Conservation (phyloP, 2,797 vertebrate species). For the Rhabdophis nuchalis region DNA sequence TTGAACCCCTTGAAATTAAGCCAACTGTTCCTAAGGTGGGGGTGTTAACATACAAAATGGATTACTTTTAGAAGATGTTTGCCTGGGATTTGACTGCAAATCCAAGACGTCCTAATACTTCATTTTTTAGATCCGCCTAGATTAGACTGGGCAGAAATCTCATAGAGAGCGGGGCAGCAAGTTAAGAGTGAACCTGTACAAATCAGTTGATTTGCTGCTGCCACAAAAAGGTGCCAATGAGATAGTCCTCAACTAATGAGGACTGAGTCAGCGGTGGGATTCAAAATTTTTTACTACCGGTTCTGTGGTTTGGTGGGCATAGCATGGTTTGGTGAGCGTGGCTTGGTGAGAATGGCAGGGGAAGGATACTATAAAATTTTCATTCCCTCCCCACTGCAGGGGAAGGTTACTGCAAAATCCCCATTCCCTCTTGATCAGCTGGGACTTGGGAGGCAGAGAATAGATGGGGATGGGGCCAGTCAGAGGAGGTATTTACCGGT, state of each 20-base stretch:
- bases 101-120: background rate
- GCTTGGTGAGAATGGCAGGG: too few species aligned
- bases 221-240: background rate
- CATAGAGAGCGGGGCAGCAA: background rate
- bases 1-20: background rate
- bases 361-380: too few species aligned
- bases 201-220: background rate
- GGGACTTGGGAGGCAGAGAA: too few species aligned
- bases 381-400: too few species aligned
- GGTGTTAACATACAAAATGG: background rate
- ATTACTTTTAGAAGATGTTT: background rate
- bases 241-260: background rate
- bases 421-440: too few species aligned
- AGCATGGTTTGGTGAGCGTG: too few species aligned
- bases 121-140: background rate
- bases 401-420: too few species aligned
- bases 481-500: too few species aligned
- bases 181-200: background rate
- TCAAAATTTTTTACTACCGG: too few species aligned
- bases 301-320: too few species aligned
- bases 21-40: background rate
- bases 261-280: too few species aligned
- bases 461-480: too few species aligned
- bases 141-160: background rate
- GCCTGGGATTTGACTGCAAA: background rate